A percentile compares a stretch with the other conserved stretches of the same genome.
Conservation (phyloP, 2,888 invertebrate genomes). For the Bursaphelenchus okinawaensis region DNA sequence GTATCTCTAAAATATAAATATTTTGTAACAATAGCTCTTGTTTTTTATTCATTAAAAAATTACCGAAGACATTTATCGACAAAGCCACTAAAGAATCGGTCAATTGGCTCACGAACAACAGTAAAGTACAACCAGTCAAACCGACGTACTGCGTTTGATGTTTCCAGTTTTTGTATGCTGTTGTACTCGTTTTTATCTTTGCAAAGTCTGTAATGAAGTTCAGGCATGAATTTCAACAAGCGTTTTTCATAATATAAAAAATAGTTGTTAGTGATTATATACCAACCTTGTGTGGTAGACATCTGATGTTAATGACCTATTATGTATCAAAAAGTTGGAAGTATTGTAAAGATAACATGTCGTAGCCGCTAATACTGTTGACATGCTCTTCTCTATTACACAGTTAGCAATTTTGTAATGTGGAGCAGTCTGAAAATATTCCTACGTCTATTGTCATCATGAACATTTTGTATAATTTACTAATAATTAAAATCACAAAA, state of each 20-base stretch:
- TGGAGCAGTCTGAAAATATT: slow-evolving; percentile 4
- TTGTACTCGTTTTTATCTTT: slow-evolving; percentile 24
- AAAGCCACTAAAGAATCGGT: slow-evolving; percentile 24
- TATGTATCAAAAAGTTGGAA: slow-evolving; percentile 8
- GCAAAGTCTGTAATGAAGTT: slow-evolving; percentile 17
- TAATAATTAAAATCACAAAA: neutral
- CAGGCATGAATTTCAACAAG: neutral
- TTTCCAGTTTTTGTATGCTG: neutral
- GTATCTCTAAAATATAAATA: slow-evolving; percentile 17
- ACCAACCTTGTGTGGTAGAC: slow-evolving; percentile 15
- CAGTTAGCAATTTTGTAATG: slow-evolving; percentile 15
- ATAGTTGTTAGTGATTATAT: neutral
- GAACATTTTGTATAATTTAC: neutral
- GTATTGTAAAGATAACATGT: slow-evolving; percentile 8
- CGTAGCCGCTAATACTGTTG: slow-evolving; percentile 16
- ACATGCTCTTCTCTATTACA: slow-evolving; percentile 17
- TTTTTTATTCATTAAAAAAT: neutral
- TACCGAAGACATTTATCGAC: slow-evolving; percentile 25
- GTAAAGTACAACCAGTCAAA: slow-evolving; percentile 16
- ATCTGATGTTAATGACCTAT: slow-evolving; percentile 5
- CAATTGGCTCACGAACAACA: slow-evolving; percentile 24
- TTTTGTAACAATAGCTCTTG: neutral
- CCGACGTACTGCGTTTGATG: neutral
- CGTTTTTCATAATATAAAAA: slow-evolving; percentile 6
- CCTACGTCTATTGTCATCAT: slow-evolving; percentile 14